Conservation (phyloP, 2,888 invertebrate genomes). For the Macrophya annulata region DNA sequence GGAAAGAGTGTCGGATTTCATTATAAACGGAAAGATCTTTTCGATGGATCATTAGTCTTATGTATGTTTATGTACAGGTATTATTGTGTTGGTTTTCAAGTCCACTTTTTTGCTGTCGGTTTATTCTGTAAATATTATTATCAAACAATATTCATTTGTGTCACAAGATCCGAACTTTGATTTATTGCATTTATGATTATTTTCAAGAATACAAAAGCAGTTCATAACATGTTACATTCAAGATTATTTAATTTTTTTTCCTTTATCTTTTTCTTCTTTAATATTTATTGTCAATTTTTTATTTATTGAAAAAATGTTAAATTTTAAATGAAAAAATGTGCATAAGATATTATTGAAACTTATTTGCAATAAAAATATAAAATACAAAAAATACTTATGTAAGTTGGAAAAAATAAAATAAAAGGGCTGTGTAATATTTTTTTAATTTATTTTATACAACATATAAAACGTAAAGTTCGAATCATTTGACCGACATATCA, state of each 20-base stretch:
- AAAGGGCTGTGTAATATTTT: conserved; percentile 50
- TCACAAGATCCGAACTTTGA: conserved; percentile 40
- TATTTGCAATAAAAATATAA: conserved; percentile 40
- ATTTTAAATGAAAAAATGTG: conserved; percentile 13
- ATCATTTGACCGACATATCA: conserved; percentile 23
- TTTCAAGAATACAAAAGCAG: conserved; percentile 32
- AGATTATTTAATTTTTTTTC: neutral
- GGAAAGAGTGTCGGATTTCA: conserved; percentile 50
- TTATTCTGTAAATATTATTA: conserved; percentile 39
- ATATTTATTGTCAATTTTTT: neutral
- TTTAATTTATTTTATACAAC: conserved; percentile 41
- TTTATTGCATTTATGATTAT: conserved; percentile 19
- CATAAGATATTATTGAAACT: conserved; percentile 45
- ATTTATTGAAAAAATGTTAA: conserved; percentile 15
- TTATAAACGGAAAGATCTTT: conserved; percentile 14
- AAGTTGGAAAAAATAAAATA: conserved; percentile 28
- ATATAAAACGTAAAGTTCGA: conserved; percentile 41
- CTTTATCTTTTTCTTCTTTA: neutral
- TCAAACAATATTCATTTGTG: conserved; percentile 27
- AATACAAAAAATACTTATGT: neutral
- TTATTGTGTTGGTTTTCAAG: neutral
- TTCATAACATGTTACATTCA: conserved; percentile 5
- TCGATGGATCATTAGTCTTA: neutral
- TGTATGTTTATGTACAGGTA: neutral
- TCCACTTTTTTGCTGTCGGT: neutral